Conservation (phyloP, 2,113 vertebrate species). For the Nestor notabilis region DNA sequence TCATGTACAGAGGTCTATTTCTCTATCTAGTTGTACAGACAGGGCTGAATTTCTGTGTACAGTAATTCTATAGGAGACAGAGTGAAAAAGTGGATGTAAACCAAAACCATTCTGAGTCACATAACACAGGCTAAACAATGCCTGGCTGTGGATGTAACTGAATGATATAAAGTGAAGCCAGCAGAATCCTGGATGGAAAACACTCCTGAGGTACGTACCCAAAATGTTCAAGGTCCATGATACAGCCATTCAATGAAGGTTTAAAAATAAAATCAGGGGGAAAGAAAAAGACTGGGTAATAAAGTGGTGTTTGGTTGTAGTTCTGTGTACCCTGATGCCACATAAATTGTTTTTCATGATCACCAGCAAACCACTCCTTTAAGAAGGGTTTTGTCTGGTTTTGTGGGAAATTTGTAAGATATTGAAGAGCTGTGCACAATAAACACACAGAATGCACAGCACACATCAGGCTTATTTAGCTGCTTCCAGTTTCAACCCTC, state of each 20-base stretch:
- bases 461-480: not conserved
- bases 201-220: not conserved
- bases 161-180: not conserved
- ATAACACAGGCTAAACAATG: not conserved
- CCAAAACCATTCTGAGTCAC: not conserved
- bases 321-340: not conserved
- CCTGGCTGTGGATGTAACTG: not conserved
- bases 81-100: conserved; percentile 9
- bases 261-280: not conserved
- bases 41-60: not conserved
- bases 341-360: not conserved
- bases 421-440: not conserved
- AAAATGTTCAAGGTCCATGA: not conserved
- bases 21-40: not conserved
- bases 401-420: conserved; percentile 6
- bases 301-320: not conserved
- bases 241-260: not conserved
- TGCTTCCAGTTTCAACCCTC: not conserved
- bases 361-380: not conserved
- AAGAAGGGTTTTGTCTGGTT: not conserved
- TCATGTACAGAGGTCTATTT: not conserved
- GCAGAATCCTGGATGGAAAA: not conserved
- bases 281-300: not conserved
- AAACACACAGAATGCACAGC: not conserved
- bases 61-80: not conserved